These are phyloP conservation scores for Rachycentron canadum DNA, from an alignment of 2,797 vertebrate species.

Conservation along the genomic window DNA sequence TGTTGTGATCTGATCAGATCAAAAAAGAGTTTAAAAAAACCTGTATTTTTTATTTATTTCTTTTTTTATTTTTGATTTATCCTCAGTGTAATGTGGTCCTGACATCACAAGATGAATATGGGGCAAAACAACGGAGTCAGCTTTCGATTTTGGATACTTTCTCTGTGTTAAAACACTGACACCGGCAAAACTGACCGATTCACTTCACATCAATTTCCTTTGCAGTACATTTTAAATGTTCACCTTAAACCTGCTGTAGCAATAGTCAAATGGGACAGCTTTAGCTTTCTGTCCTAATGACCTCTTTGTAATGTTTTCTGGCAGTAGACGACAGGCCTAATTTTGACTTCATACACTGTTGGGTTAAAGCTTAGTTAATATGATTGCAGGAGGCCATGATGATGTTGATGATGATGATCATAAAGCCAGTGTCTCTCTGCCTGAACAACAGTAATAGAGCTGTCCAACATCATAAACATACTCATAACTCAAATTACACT, in stretches of 20 bases:
- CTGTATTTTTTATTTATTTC: background rate
- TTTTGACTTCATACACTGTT: conserved; percentile 32
- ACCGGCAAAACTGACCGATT: conserved; percentile 5
- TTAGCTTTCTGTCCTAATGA: background rate
- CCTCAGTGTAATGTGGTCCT: background rate
- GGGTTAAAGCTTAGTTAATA: conserved; percentile 49
- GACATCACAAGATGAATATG: conserved; percentile 42
- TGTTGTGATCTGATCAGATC: conserved; percentile 10
- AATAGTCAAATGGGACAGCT: background rate
- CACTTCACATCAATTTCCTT: background rate
- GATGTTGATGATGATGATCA: conserved; percentile 55
- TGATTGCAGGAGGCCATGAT: conserved; percentile 49
- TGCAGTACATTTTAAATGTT: background rate
- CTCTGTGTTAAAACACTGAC: conserved; percentile 26
- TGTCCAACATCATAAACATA: conserved; percentile 78
- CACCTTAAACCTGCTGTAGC: conserved; percentile 1
- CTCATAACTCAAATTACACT: conserved; percentile 80
- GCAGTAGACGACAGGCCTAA: background rate
- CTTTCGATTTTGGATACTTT: conserved; percentile 19
- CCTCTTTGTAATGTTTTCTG: conserved; percentile 4
- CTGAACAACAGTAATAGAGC: conserved; percentile 71
- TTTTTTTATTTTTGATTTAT: conserved; percentile 17
- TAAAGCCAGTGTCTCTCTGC: conserved; percentile 53
- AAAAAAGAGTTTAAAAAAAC: background rate
- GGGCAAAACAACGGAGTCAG: conserved; percentile 33